Base-by-base conservation (phyloP, 2,113 vertebrate genomes). In the Emydura subglobosa region DNA sequence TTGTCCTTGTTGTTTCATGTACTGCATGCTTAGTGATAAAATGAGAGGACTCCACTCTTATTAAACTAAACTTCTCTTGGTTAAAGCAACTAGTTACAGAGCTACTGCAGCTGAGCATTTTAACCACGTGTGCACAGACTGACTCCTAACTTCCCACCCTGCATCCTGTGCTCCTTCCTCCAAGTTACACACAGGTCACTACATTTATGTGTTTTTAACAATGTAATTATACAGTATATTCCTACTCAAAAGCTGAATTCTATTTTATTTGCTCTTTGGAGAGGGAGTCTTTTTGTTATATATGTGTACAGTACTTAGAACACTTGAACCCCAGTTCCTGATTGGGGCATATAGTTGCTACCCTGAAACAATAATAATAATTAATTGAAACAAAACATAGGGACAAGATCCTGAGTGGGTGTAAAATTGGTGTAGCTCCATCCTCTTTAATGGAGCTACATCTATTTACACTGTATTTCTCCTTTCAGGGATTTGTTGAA, bases 251-350 rank as follows among this genome's bases (percentile, higher is more conserved):
- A 10, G n/a, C 68, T 74, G 68, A 74, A 42, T 74, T 39, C 39
- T 42, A n/a, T 11, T 74, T 74, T 39, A 42, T 74, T 21, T 39
- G 39, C 68, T 74, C 1, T 74, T n/a, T 39, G 22, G 68, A 21
- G 39, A 14, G 5, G 14, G 31, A 16, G n/a, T n/a, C 39, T 68
- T 54, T 88, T 53, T 34, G 59, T 68, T 19, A 3, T 22, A 10
- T 1, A 2, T 34, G 55, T 82, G 5, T 44, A 25, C 10, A 0
- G 0, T 31, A 29, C 29, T 21, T 55, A 12, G 10, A 72, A 72
- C 34, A 10, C 65, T 5, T 22, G 19, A 34, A 39, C n/a, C 34
- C n/a, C 34, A 39, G 3, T 29, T 87, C 74, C 47, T 83, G 49
- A 42, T 55, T 57, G 86, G 42, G 50, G 47, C 31, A 5, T 4